Conservation (phyloP, 2,888 invertebrate species). For the Epirrhoe tristata region DNA sequence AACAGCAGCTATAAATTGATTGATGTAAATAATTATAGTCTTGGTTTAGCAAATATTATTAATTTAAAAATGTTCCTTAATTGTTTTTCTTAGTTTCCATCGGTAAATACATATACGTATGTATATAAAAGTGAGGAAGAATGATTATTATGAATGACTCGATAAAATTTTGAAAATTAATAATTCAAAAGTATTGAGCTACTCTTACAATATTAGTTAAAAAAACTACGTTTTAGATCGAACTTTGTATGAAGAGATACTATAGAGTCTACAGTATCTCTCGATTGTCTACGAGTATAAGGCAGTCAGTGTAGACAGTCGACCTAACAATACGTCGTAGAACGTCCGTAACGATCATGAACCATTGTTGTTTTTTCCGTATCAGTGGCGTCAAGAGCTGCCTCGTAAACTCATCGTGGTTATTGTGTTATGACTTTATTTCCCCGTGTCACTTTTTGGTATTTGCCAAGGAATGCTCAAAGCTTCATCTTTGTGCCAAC, state of each 20-base stretch:
- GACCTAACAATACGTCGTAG: conserved; percentile 61
- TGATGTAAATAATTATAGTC: too few species aligned
- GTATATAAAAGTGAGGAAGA: too few species aligned
- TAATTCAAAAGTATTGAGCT: too few species aligned
- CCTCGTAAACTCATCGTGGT: conserved; percentile 51
- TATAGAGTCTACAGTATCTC: too few species aligned
- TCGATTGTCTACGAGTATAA: too few species aligned
- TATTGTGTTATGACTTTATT: conserved; percentile 52
- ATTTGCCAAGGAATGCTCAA: conserved; percentile 11
- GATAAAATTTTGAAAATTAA: too few species aligned
- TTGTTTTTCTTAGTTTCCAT: conserved; percentile 21
- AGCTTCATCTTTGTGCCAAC: conserved; percentile 13
- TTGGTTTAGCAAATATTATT: too few species aligned
- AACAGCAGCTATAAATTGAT: too few species aligned
- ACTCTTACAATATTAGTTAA: too few species aligned
- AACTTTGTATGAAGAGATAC: conserved; percentile 47
- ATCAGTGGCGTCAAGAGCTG: conserved; percentile 52
- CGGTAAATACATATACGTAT: too few species aligned
- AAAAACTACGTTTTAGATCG: conserved; percentile 47
- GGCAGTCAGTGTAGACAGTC: conserved; percentile 40
- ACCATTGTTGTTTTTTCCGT: conserved; percentile 58
- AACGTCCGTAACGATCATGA: conserved; percentile 57
- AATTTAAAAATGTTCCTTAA: too few species aligned
- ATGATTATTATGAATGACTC: too few species aligned
- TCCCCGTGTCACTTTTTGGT: conserved; percentile 39